Conservation (phyloP, 2,113 vertebrate species). For the Corynorhinus townsendii region DNA sequence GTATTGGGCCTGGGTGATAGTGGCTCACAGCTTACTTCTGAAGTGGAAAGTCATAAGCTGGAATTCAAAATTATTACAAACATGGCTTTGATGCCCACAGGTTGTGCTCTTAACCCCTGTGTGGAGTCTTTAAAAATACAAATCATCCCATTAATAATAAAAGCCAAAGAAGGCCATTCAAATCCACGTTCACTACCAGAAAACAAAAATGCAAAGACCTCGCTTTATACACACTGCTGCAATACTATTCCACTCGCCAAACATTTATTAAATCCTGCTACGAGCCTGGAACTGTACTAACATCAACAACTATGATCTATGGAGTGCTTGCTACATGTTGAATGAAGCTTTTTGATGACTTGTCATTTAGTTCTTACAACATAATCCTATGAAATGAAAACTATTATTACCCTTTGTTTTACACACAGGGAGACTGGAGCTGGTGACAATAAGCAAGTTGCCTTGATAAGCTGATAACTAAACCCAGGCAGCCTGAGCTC, state of each 20-base stretch:
- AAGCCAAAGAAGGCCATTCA: background rate
- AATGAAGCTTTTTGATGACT: background rate
- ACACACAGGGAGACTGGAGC: background rate
- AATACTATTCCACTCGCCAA: background rate
- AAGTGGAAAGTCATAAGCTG: background rate
- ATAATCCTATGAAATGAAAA: background rate
- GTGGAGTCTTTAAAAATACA: background rate
- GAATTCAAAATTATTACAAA: background rate
- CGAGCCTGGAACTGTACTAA: background rate
- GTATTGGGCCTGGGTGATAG: background rate
- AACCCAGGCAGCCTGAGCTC: background rate
- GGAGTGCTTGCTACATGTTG: background rate
- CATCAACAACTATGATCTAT: background rate
- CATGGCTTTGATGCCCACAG: background rate
- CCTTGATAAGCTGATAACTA: background rate
- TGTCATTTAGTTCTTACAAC: constrained; percentile 15
- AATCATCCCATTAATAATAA: background rate
- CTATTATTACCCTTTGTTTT: background rate
- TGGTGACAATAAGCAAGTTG: background rate
- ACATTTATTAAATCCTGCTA: background rate
- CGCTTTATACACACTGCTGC: background rate
- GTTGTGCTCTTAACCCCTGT: background rate
- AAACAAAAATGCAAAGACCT: constrained; percentile 18
- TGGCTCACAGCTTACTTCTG: background rate
- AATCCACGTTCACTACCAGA: background rate